Percentiles rank a stretch among this genome's conserved stretches.
phyloP scores from a whole-genome alignment of 2,888 invertebrate genomes.

The Hecatera dysodea region DNA sequence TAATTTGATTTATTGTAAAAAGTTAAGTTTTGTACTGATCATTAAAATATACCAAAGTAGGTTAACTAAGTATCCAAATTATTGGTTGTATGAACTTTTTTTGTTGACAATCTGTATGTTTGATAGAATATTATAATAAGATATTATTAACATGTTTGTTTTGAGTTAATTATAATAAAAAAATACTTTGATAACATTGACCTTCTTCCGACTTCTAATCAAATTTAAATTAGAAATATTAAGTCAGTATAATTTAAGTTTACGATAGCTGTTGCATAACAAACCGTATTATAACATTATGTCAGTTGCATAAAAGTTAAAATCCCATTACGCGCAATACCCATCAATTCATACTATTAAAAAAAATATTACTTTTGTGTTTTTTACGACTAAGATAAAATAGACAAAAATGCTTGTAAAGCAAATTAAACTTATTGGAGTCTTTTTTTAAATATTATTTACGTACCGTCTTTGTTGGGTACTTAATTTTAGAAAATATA shows the following conservation, averaged over 20 bases:
- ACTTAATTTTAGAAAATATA: not conserved
- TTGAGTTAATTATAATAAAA: not conserved
- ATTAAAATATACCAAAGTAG: slow-evolving; percentile 23
- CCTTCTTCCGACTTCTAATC: not conserved
- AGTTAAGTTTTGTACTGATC: not conserved
- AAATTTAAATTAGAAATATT: slow-evolving; percentile 1
- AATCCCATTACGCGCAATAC: not conserved
- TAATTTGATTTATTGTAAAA: not conserved
- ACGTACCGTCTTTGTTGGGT: too few species aligned
- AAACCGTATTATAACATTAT: not conserved
- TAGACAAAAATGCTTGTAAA: not conserved
- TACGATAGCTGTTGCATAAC: not conserved
- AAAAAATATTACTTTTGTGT: not conserved
- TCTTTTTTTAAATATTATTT: not conserved
- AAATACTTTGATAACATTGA: not conserved
- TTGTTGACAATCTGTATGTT: not conserved
- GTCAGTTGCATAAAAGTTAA: not conserved
- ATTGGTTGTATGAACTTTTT: slow-evolving; percentile 5
- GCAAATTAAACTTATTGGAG: not conserved
- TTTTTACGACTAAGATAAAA: not conserved
- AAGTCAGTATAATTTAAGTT: not conserved
- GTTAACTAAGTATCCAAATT: not conserved
- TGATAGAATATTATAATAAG: not conserved
- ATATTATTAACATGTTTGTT: not conserved
- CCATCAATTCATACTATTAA: not conserved